phyloP scores from a whole-genome alignment of 2,888 invertebrate genomes.

The Venustoraphidia nigricollis region DNA sequence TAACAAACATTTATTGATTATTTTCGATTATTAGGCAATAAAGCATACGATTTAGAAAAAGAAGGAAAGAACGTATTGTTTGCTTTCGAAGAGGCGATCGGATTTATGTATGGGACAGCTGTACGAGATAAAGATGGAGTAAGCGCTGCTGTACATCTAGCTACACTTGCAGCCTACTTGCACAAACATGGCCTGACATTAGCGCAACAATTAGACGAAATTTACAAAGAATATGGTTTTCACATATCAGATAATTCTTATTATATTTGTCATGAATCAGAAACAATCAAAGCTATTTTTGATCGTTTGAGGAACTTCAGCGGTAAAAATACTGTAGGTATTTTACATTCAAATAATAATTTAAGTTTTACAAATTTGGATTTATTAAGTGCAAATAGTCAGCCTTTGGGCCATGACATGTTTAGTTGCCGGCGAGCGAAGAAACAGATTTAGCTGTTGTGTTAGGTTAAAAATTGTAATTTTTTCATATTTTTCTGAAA shows the following conservation, averaged over 20 bases:
- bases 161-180: conserved; percentile 61
- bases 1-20: conserved; percentile 2
- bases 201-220: conserved; percentile 45
- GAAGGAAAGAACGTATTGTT: conserved; percentile 69
- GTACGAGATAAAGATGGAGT: conserved; percentile 96
- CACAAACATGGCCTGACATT: conserved; percentile 40
- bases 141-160: conserved; percentile 67
- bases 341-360: not conserved
- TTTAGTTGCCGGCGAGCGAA: not conserved
- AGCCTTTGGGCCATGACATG: too few relatives aligned
- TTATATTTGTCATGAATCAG: conserved; percentile 66
- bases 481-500: too few relatives aligned
- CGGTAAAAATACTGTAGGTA: conserved; percentile 41
- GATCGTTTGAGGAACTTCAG: conserved; percentile 61
- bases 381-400: not conserved
- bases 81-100: conserved; percentile 97
- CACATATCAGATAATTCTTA: conserved; percentile 83
- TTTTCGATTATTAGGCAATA: conserved; percentile 41
- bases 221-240: conserved; percentile 77
- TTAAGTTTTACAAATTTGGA: not conserved
- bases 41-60: conserved; percentile 51
- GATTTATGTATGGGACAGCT: conserved; percentile 82
- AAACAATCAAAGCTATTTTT: conserved; percentile 60
- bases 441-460: not conserved
- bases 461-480: too few relatives aligned